phyloP scores from a whole-genome alignment of 2,888 invertebrate genomes.

The Villa cingulata region DNA sequence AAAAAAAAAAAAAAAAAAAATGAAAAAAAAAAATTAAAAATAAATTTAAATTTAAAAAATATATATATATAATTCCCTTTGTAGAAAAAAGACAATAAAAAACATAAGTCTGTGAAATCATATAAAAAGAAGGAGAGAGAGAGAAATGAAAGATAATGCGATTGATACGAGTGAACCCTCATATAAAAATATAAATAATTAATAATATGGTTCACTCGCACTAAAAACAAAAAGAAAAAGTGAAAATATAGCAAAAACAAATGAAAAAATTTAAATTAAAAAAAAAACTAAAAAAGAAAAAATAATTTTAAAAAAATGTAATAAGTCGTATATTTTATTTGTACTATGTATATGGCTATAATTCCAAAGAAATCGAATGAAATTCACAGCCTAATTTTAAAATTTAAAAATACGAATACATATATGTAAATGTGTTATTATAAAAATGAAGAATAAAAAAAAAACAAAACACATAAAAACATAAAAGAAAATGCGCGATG shows the following conservation, averaged over 20 bases:
- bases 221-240: background rate
- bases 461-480: background rate
- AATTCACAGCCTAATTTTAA: background rate
- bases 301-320: no score
- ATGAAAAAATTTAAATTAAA: background rate
- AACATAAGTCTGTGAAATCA: background rate
- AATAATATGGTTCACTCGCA: no score
- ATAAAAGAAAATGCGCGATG: background rate
- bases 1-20: background rate
- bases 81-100: background rate
- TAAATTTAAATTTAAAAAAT: background rate
- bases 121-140: no score
- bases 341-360: background rate
- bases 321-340: no score
- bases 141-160: no score
- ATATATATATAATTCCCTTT: background rate
- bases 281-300: background rate
- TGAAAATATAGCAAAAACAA: background rate
- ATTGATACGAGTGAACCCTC: no score
- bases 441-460: no score
- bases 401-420: no score
- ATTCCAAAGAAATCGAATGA: background rate
- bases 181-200: no score
- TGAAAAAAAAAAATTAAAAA: background rate
- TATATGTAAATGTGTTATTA: no score